Evolutionary conservation across 2,797 vertebrate genomes (phyloP).

Genomic region (Xiphophorus birchmanni): DNA sequence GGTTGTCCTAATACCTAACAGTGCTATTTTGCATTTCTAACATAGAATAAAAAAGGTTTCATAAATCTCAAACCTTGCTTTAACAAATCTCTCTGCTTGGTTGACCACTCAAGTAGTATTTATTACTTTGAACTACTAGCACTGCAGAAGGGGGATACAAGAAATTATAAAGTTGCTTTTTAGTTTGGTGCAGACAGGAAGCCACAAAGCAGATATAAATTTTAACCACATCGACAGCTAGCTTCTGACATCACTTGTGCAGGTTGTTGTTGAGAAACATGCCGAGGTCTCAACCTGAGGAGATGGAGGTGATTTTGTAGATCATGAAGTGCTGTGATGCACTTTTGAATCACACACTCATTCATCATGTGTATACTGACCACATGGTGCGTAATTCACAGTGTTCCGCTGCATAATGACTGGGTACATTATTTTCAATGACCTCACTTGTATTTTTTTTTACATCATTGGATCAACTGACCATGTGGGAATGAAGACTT

Average conservation of each 20-base stretch:
- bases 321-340: neutral
- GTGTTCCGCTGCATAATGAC: neutral
- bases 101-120: neutral
- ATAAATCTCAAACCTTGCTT: neutral
- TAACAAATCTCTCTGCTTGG: neutral
- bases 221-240: neutral
- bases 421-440: neutral
- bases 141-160: neutral
- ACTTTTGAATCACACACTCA: neutral
- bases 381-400: neutral
- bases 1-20: too few relatives aligned
- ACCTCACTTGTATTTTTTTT: neutral
- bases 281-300: neutral
- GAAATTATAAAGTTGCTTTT: neutral
- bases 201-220: neutral
- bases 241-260: neutral
- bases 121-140: neutral
- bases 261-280: neutral
- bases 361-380: neutral
- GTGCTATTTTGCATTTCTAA: neutral
- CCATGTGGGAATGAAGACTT: neutral
- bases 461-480: neutral
- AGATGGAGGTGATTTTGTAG: neutral
- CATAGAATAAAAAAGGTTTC: neutral
- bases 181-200: neutral